Evolutionary conservation across 2,113 vertebrate genomes (phyloP), one percentile per base, ranked within the genome.

Genomic region (Thamnophis sirtalis): DNA sequence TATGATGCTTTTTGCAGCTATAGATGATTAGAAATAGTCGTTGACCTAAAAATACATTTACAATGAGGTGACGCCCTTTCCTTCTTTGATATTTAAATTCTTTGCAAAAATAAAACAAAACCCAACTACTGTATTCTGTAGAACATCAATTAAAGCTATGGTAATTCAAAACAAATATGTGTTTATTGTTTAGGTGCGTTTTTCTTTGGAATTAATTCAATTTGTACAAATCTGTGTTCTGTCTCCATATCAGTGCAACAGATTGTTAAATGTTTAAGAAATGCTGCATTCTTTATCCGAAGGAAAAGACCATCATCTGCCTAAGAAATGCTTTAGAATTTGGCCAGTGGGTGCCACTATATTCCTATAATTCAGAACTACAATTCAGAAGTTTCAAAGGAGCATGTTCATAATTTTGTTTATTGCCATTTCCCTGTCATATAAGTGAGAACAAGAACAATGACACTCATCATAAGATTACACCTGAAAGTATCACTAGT

Each of bases 341-440:
- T 92, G 89, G 88, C 96, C 95, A 53, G 94, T 94, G 94, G 95
- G 94, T 96, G 96, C 89, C 96, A 94, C 92, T 94, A 89, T 96
- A 95, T 50, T 94, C 92, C 94, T 95, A 33, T 3, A 0, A n/a
- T 0, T 63, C 93, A 87, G 63, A 84, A 86, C 2, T 38, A 68
- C 63, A 68, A n/a, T 68, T 68, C 60, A 68, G 58, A 60, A 68
- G 63, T 48, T 80, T 19, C 33, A 28, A 0, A 0, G 0, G 9
- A 58, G 33, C 13, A 56, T n/a, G 49, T 92, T 68, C 15, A 28
- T 50, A 7, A 51, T 51, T 33, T 24, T 84, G 33, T 50, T 68
- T 60, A 43, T 21, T 93, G 28, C 49, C 3, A 22, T n/a, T 92
- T 88, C 60, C 28, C 26, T 87, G 24, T 22, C 43, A 51, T 51